Conservation (phyloP, 2,113 vertebrate genomes). For the Henicopernis longicauda region DNA sequence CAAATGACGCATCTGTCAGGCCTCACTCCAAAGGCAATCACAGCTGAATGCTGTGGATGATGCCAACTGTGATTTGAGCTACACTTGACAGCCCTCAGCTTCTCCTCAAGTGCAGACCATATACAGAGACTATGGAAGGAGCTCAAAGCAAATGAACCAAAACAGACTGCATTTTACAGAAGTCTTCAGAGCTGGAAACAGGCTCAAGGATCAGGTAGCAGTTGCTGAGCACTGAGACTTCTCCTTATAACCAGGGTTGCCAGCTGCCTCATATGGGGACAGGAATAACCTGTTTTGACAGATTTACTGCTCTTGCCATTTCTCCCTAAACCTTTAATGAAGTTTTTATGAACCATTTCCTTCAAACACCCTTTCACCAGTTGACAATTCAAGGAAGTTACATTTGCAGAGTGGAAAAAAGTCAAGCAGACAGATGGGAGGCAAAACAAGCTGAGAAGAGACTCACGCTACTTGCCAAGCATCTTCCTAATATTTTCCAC, state of each 20-base stretch:
- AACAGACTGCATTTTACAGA: neutral
- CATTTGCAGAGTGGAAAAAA: constrained; percentile 41
- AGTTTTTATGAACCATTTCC: constrained; percentile 49
- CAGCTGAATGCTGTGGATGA: neutral
- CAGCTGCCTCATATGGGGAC: neutral
- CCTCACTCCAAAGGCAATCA: neutral
- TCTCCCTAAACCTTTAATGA: constrained; percentile 22
- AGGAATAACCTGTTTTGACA: constrained; percentile 52
- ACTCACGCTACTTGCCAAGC: neutral
- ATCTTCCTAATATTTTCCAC: constrained; percentile 37
- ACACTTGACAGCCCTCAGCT: neutral
- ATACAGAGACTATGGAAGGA: neutral
- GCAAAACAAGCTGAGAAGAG: constrained; percentile 49
- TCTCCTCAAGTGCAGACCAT: neutral
- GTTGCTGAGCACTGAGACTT: neutral
- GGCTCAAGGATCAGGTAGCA: neutral
- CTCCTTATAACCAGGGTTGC: neutral
- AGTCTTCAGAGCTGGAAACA: neutral
- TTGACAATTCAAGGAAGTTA: constrained; percentile 58
- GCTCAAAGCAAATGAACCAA: neutral
- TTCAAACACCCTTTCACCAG: constrained; percentile 37
- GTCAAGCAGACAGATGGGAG: constrained; percentile 40
- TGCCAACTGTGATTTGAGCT: neutral
- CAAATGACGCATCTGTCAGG: neutral
- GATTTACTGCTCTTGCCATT: constrained; percentile 33